A percentile compares a stretch with the other conserved stretches of the same genome.
Conservation (phyloP, 2,797 vertebrate species). For the Squalus acanthias region DNA sequence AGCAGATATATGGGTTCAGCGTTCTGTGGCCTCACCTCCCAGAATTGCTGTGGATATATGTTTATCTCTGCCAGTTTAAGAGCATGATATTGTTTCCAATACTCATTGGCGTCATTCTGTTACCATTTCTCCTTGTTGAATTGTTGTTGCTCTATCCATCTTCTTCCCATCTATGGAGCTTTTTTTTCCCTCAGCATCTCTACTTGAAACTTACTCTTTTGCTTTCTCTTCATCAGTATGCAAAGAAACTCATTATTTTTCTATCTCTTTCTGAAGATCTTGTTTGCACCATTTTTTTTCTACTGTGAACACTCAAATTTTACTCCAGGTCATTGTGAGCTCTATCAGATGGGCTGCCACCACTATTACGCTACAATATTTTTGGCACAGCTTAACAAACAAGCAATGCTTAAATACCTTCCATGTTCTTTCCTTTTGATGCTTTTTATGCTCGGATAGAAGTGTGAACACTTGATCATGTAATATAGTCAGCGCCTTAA, state of each 20-base stretch:
- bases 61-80: neutral
- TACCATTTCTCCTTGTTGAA: neutral
- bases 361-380: neutral
- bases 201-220: neutral
- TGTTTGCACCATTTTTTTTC: neutral
- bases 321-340: neutral
- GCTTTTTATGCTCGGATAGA: slow-evolving; percentile 40
- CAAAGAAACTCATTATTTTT: neutral
- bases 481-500: slow-evolving; percentile 41
- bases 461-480: slow-evolving; percentile 39
- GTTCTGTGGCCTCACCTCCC: neutral
- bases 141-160: neutral
- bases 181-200: neutral
- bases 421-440: slow-evolving; percentile 31
- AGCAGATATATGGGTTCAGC: neutral
- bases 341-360: neutral
- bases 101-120: neutral
- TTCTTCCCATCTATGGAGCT: neutral
- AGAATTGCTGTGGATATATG: neutral
- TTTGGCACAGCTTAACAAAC: neutral
- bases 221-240: neutral
- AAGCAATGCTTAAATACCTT: slow-evolving; percentile 37
- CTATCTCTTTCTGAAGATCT: neutral
- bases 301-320: neutral
- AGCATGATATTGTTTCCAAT: neutral